A percentile compares a stretch with the other conserved stretches of the same genome.
phyloP scores from a whole-genome alignment of 2,113 vertebrate species.

The Aphelocoma coerulescens region DNA sequence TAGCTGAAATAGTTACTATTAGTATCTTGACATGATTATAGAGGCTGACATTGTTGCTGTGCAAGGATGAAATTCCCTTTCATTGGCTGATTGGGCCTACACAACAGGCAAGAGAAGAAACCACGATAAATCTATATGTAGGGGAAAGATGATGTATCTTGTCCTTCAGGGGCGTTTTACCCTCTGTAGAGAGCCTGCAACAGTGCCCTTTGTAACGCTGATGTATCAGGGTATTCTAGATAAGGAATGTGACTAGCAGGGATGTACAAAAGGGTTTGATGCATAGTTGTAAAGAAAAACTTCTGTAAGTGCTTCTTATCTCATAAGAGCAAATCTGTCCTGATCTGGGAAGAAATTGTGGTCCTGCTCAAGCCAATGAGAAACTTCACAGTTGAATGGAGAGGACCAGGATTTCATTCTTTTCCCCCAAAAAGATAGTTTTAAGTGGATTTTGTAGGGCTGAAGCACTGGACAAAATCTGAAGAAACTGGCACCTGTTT shows the following conservation, averaged over 20 bases:
- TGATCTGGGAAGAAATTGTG: not conserved
- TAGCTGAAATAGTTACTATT: slow-evolving; percentile 26
- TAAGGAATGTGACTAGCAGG: not conserved
- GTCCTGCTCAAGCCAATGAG: not conserved
- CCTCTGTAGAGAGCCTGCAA: not conserved
- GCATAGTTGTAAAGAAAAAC: not conserved
- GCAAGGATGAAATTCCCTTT: not conserved
- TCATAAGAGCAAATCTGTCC: not conserved
- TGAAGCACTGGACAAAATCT: not conserved
- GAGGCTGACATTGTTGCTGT: not conserved
- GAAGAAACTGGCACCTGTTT: not conserved
- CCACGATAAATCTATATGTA: not conserved
- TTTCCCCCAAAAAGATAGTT: accelerated
- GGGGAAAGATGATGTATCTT: not conserved
- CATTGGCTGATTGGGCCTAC: not conserved
- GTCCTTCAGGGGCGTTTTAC: not conserved
- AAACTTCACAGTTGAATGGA: not conserved
- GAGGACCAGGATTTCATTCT: not conserved
- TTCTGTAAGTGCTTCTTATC: not conserved
- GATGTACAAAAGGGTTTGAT: slow-evolving; percentile 1
- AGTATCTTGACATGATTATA: not conserved
- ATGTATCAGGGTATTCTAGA: not conserved
- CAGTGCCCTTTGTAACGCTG: not conserved
- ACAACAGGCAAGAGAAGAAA: not conserved
- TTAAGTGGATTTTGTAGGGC: not conserved